Conservation (phyloP, 1,140 invertebrate species). For the Lordiphosa stackelbergi region DNA sequence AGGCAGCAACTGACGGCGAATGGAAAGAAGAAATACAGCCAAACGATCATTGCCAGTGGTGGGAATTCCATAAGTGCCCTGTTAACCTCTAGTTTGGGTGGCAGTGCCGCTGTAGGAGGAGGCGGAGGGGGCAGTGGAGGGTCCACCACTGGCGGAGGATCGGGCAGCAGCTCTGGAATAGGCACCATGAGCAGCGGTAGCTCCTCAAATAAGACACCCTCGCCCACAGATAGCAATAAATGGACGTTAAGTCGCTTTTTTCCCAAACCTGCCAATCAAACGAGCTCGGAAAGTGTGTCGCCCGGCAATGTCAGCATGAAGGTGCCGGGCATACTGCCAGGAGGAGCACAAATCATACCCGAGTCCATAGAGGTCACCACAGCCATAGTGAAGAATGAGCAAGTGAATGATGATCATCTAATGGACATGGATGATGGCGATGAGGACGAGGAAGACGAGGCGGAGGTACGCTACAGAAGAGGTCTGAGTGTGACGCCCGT, state of each 20-base stretch:
- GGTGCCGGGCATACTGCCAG: slow-evolving; percentile 59
- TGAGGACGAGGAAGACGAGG: slow-evolving; percentile 36
- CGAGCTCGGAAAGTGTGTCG: slow-evolving; percentile 46
- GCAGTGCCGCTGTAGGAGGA: background rate
- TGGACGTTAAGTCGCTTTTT: slow-evolving; percentile 69
- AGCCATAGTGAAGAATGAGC: slow-evolving; percentile 69
- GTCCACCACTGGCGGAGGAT: slow-evolving; percentile 18
- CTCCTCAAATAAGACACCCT: slow-evolving; percentile 72
- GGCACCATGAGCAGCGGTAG: slow-evolving; percentile 51
- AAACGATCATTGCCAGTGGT: slow-evolving; percentile 60
- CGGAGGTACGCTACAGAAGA: slow-evolving; percentile 44
- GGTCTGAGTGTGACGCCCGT: slow-evolving; percentile 51
- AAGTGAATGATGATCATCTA: slow-evolving; percentile 44
- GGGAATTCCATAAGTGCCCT: slow-evolving; percentile 57
- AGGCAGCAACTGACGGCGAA: slow-evolving; percentile 29
- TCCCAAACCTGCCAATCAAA: slow-evolving; percentile 56
- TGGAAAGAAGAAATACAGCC: slow-evolving; percentile 59
- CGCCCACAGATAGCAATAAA: slow-evolving; percentile 68
- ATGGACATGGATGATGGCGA: slow-evolving; percentile 55
- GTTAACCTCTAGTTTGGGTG: slow-evolving; percentile 40
- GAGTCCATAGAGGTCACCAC: slow-evolving; percentile 66
- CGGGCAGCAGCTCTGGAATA: slow-evolving; percentile 24
- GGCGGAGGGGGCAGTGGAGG: slow-evolving; percentile 4
- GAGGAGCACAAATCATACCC: slow-evolving; percentile 71
- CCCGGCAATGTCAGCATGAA: slow-evolving; percentile 66